Base-by-base conservation (phyloP, 2,888 invertebrate species). In the Tipula helvola region DNA sequence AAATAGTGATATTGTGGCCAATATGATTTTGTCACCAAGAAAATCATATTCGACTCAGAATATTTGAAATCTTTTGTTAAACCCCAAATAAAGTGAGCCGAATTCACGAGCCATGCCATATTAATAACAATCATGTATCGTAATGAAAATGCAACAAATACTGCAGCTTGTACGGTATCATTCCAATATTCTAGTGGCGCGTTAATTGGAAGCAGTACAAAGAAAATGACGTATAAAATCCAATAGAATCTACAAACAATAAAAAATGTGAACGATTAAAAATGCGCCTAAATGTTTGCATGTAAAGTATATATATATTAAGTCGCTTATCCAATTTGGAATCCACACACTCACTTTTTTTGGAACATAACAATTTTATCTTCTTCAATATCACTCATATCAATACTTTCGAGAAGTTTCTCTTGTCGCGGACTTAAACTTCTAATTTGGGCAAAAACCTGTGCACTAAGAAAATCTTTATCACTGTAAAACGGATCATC, bases 1-100 rank as follows among this genome's bases (percentile, higher is more conserved):
- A 96, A 89, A 89, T 97, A 96, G 89, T 97, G 97, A 89, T 96
- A 97, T 88, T 95, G 95, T 0, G 95, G 94, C 97, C 97, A 97
- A 90, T 95, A 95, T 2, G 94, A 95, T 90, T 95, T 96, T 3
- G 93, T 94, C 4, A 96, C 90, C 86, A 97, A 90, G 90, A 97
- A 97, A 8, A 96, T 94, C 88, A 94, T 91, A 90, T 96, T 96
- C 3, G 95, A 95, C 88, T 96, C 95, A 83, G 89, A 91, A 87
- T 91, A 93, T 93, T 95, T 93, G 94, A 96, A 95, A 94, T 90
- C 95, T 94, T 89, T 94, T 93, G 87, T 94, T 13, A 96, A 92
- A 36, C 95, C 95, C 96, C 96, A 96, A 47, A 97, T 91, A 57
- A 94, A 93, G 86, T 94, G 93, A 0, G 94, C 94, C 88, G 96